A percentile compares a stretch with the other conserved stretches of the same genome.
These are phyloP conservation scores for Lithodes maja DNA, from an alignment of 2,888 invertebrate species.

Conservation along the genomic window DNA sequence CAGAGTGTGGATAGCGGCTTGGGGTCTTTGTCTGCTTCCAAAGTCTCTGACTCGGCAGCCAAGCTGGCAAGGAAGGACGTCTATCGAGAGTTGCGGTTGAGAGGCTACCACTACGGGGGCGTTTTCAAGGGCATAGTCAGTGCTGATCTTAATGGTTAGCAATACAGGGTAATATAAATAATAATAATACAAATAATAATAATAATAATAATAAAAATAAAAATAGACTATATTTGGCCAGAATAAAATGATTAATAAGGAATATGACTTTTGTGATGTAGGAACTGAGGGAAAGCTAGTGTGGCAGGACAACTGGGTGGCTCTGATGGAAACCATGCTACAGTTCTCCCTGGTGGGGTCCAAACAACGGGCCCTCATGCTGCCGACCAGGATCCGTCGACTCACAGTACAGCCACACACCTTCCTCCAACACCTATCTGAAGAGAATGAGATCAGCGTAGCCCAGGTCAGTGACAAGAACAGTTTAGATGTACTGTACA, in stretches of 20 bases:
- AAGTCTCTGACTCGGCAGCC: slow-evolving; percentile 72
- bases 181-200: too few species aligned
- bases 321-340: slow-evolving; percentile 96
- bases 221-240: too few species aligned
- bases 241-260: too few species aligned
- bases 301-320: slow-evolving; percentile 95
- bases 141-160: slow-evolving; percentile 81
- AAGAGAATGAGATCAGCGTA: slow-evolving; percentile 18
- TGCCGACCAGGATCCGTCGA: slow-evolving; percentile 91
- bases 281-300: slow-evolving; percentile 83
- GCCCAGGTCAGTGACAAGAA: slow-evolving; percentile 1
- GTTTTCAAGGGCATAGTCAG: slow-evolving; percentile 86
- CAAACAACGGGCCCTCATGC: slow-evolving; percentile 85
- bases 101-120: slow-evolving; percentile 91
- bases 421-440: slow-evolving; percentile 76
- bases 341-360: slow-evolving; percentile 91
- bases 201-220: too few species aligned
- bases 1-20: slow-evolving; percentile 23
- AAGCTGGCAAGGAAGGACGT: slow-evolving; percentile 82
- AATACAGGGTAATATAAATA: too few species aligned
- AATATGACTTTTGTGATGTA: slow-evolving; percentile 69
- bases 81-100: slow-evolving; percentile 89
- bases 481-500: too few species aligned
- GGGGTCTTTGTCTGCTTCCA: background rate
- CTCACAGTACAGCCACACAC: slow-evolving; percentile 86